Percentiles rank a stretch among this genome's conserved stretches.
Conservation (phyloP, 2,888 invertebrate species). For the Tryphoninae sp. region DNA sequence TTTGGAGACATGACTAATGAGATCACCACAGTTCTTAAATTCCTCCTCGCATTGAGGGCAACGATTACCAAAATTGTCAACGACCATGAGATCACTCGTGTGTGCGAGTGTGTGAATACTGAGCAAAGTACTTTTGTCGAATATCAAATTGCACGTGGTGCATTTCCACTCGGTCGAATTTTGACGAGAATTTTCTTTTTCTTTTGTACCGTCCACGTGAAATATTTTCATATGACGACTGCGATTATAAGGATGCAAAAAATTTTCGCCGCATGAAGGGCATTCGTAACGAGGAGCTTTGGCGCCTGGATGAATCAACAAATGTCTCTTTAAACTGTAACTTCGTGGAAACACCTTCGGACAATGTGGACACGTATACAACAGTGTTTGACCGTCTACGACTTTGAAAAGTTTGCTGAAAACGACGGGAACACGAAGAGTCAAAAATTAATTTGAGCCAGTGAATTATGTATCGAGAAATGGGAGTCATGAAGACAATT, state of each 20-base stretch:
- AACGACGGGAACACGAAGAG: background rate
- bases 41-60: slow-evolving; percentile 76
- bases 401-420: slow-evolving; percentile 71
- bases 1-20: slow-evolving; percentile 82
- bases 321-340: slow-evolving; percentile 76
- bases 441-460: no score
- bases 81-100: slow-evolving; percentile 72
- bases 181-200: slow-evolving; percentile 76
- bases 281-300: slow-evolving; percentile 71
- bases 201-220: slow-evolving; percentile 70
- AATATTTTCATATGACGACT: slow-evolving; percentile 75
- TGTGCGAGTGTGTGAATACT: slow-evolving; percentile 83
- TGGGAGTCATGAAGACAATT: background rate
- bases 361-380: slow-evolving; percentile 75
- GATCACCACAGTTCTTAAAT: slow-evolving; percentile 77
- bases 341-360: slow-evolving; percentile 75
- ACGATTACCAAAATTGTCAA: slow-evolving; percentile 62
- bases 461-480: background rate
- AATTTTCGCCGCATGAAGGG: slow-evolving; percentile 72
- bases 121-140: slow-evolving; percentile 81
- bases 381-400: slow-evolving; percentile 70
- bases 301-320: slow-evolving; percentile 73
- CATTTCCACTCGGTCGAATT: slow-evolving; percentile 79
- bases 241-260: slow-evolving; percentile 74
- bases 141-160: slow-evolving; percentile 78